Evolutionary conservation across 2,888 invertebrate genomes (phyloP).

Genomic region (Pedicia rivosa): DNA sequence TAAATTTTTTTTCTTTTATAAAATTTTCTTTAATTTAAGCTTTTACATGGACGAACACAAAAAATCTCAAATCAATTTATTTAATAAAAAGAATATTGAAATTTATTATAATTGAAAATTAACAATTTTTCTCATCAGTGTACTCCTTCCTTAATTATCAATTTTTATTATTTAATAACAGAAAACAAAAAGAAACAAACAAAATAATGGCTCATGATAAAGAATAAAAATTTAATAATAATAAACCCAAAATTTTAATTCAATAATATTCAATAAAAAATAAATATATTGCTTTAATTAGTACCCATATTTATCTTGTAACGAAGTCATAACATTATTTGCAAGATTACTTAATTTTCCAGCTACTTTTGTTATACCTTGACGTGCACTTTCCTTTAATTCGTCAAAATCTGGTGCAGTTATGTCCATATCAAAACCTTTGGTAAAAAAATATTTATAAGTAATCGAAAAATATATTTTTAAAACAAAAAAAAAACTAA

Average conservation of each 20-base stretch:
- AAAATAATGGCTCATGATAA: slow-evolving; percentile 1
- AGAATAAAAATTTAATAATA: not conserved
- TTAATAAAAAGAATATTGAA: no score
- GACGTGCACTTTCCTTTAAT: slow-evolving; percentile 90
- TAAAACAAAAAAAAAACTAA: not conserved
- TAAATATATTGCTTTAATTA: slow-evolving; percentile 24
- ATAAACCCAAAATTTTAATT: not conserved
- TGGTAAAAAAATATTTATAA: not conserved
- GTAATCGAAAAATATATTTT: not conserved
- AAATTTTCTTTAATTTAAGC: no score
- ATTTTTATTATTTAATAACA: no score
- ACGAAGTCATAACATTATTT: slow-evolving; percentile 82
- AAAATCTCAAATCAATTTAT: no score
- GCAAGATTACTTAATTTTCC: slow-evolving; percentile 91
- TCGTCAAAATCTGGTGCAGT: slow-evolving; percentile 78
- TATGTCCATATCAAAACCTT: slow-evolving; percentile 27
- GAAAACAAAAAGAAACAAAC: no score
- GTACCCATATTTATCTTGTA: slow-evolving; percentile 66
- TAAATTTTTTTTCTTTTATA: no score
- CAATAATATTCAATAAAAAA: not conserved
- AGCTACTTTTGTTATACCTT: slow-evolving; percentile 94
- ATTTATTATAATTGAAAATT: no score
- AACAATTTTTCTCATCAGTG: no score
- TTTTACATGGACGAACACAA: no score
- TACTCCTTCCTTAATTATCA: no score